Evolutionary conservation across 2,797 vertebrate genomes (phyloP).

Genomic region (Cuniculus paca): DNA sequence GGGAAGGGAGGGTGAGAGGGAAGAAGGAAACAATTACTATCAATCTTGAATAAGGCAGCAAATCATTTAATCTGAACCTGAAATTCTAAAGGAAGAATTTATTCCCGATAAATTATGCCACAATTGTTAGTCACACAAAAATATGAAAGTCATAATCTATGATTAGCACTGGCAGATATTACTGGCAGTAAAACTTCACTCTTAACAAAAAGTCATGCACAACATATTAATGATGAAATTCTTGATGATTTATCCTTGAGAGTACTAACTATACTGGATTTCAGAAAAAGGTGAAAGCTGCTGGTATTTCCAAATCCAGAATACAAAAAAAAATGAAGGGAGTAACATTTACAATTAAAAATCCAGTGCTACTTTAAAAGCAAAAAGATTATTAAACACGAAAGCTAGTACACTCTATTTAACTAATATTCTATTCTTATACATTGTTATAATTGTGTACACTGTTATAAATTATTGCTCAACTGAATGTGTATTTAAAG

Average conservation of each 20-base stretch:
- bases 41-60: not conserved
- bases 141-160: conserved; percentile 51
- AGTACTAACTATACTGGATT: conserved; percentile 79
- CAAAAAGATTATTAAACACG: conserved; percentile 29
- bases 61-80: not conserved
- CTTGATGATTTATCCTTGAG: conserved; percentile 82
- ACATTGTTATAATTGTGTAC: not conserved
- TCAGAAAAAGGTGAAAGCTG: conserved; percentile 71
- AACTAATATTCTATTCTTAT: conserved; percentile 1
- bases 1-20: too few relatives aligned
- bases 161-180: conserved; percentile 57
- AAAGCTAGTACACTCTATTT: conserved; percentile 24
- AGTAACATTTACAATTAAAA: conserved; percentile 48
- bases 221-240: conserved; percentile 80
- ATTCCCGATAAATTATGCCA: conserved; percentile 29
- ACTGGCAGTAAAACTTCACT: conserved; percentile 54
- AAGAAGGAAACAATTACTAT: not conserved
- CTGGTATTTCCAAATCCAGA: conserved; percentile 52
- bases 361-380: conserved; percentile 50
- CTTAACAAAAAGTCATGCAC: conserved; percentile 74
- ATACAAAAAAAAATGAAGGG: not conserved
- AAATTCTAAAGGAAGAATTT: conserved; percentile 51
- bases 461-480: not conserved
- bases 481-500: not conserved
- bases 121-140: conserved; percentile 33